Base-by-base conservation (phyloP, 2,113 vertebrate genomes). In the Rattus rattus region DNA sequence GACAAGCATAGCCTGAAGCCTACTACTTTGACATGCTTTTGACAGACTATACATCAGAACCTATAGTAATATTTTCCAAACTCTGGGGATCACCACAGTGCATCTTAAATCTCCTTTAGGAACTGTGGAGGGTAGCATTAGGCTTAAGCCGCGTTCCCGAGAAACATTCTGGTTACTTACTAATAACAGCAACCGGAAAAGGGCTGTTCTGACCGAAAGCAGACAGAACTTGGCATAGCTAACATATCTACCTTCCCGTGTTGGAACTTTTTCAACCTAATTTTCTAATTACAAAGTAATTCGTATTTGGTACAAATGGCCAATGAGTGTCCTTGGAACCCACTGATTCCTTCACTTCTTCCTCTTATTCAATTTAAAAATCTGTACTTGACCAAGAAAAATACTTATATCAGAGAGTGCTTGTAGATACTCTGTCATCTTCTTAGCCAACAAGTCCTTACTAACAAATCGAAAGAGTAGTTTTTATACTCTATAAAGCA, bases 31-130 rank as follows among this genome's bases (percentile, higher is more conserved):
- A 70, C 79, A 88, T 1, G 61, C 67, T 91, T 97, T 88, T 90
- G 96, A 90, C n/a, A 94, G 56, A 22, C 90, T 94, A 86, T 92
- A 81, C 80, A 76, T 94, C 12, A 86, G 52, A 95, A 92, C 28
- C 65, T 89, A 96, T 5, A 76, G 75, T 86, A 39, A 43, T 47
- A 54, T 16, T 77, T 92, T 73, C 63, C 86, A 85, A 88, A 87
- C 89, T 90, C 72, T 95, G n/a, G 16, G n/a, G 81, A 90, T 84
- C 49, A 83, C 47, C 91, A 49, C 91, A 90, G 79, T 86, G 19
- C 43, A 2, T 75, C 72, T 92, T 94, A 87, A 94, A 95, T 54
- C 10, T 97, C 11, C 91, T 90, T 49, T 19, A 89, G 39, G 14
- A 47, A 93, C 24, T 86, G 92, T 36, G 95, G 83, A 95, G 96